Percentiles rank a stretch among this genome's conserved stretches.
Conservation (phyloP, 2,797 vertebrate genomes). For the Pantherophis vulpinus region DNA sequence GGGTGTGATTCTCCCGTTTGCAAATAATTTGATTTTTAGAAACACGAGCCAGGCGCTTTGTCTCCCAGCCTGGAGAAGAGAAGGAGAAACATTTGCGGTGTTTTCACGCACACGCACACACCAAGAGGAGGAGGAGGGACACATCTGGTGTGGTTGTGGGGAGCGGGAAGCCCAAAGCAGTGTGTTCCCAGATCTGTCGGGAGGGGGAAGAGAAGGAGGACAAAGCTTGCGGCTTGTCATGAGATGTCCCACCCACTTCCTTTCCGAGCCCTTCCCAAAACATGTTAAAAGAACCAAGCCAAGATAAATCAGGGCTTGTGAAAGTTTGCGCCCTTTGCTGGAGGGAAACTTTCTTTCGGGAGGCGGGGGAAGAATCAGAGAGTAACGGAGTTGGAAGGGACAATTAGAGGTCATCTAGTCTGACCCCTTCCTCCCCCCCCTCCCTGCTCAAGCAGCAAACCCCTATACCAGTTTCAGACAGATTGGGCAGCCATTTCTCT, state of each 20-base stretch:
- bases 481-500: no score
- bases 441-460: neutral
- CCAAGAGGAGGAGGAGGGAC: neutral
- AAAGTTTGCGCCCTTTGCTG: conserved; percentile 35
- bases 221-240: conserved; percentile 52
- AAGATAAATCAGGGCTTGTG: conserved; percentile 73
- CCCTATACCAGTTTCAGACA: neutral
- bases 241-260: conserved; percentile 89
- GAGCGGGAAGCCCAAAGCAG: neutral
- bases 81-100: fast-evolving
- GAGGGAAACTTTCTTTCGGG: neutral
- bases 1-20: neutral
- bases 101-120: neutral
- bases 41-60: fast-evolving
- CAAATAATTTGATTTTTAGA: neutral
- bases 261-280: conserved; percentile 92
- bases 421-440: neutral
- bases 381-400: neutral
- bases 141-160: conserved; percentile 14
- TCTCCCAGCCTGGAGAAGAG: neutral
- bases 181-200: neutral
- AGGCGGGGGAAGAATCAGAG: neutral
- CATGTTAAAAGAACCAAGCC: conserved; percentile 84
- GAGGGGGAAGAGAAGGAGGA: conserved; percentile 7
- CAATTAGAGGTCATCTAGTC: neutral